Percentiles rank a stretch among this genome's conserved stretches.
Evolutionary conservation across 2,888 invertebrate species (phyloP).

Genomic region (Brassicogethes aeneus): DNA sequence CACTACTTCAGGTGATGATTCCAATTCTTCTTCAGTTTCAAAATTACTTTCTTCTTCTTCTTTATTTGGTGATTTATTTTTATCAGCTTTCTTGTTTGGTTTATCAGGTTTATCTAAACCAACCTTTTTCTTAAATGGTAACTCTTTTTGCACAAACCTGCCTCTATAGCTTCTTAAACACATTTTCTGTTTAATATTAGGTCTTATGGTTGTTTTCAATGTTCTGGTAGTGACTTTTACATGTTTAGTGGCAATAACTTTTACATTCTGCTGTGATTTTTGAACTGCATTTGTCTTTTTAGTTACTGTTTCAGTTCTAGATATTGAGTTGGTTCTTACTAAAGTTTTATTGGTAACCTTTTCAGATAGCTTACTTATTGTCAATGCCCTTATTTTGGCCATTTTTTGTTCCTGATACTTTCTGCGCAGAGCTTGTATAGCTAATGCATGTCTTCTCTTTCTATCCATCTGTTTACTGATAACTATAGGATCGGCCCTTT

Average conservation of each 20-base stretch:
- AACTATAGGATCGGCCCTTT: slow-evolving; percentile 45
- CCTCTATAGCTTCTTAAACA: slow-evolving; percentile 41
- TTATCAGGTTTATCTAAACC: slow-evolving; percentile 1
- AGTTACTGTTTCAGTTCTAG: slow-evolving; percentile 36
- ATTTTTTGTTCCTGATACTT: slow-evolving; percentile 54
- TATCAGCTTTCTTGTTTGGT: slow-evolving; percentile 4
- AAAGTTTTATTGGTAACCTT: slow-evolving; percentile 37
- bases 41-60: slow-evolving; percentile 3
- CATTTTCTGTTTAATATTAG: slow-evolving; percentile 34
- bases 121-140: slow-evolving; percentile 19
- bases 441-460: slow-evolving; percentile 39
- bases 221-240: slow-evolving; percentile 36
- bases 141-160: slow-evolving; percentile 36
- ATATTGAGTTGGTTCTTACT: slow-evolving; percentile 44
- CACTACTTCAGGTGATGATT: too few species aligned
- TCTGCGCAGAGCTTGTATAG: slow-evolving; percentile 48
- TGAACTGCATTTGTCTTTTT: slow-evolving; percentile 30
- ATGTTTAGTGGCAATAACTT: slow-evolving; percentile 36
- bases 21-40: slow-evolving; percentile 8
- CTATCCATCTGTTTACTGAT: slow-evolving; percentile 40
- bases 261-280: slow-evolving; percentile 28
- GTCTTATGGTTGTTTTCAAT: slow-evolving; percentile 26
- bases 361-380: slow-evolving; percentile 40
- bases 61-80: slow-evolving; percentile 7
- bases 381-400: slow-evolving; percentile 44